Conservation (phyloP, 2,888 invertebrate species). For the Heliconius ismenius region DNA sequence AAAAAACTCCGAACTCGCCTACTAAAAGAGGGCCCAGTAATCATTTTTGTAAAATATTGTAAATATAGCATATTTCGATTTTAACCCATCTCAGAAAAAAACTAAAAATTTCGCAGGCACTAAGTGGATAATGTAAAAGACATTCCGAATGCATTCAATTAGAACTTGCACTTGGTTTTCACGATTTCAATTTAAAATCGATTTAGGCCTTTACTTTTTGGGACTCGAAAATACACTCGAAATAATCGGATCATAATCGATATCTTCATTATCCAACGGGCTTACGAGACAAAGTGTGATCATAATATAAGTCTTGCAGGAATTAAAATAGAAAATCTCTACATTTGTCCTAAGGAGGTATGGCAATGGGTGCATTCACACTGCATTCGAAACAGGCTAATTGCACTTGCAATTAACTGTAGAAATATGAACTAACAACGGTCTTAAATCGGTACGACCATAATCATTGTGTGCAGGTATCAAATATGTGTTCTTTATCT, state of each 20-base stretch:
- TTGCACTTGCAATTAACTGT: constrained; percentile 63
- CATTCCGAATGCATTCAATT: not conserved
- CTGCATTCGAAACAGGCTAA: constrained; percentile 57
- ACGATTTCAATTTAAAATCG: constrained; percentile 4
- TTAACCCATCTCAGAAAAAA: too few relatives aligned
- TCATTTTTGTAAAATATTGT: too few relatives aligned
- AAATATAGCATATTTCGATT: too few relatives aligned
- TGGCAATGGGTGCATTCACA: constrained; percentile 34
- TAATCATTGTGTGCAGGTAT: constrained; percentile 2
- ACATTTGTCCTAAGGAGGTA: constrained; percentile 27
- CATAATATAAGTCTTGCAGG: not conserved
- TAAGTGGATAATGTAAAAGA: not conserved
- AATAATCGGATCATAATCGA: not conserved
- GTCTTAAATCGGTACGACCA: constrained; percentile 20
- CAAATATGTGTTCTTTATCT: not conserved
- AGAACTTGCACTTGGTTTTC: not conserved
- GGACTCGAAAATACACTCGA: not conserved
- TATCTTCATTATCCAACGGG: not conserved
- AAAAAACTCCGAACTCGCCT: too few relatives aligned
- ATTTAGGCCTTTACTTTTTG: constrained; percentile 5
- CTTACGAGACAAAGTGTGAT: not conserved
- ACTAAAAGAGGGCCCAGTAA: too few relatives aligned
- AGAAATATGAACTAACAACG: constrained; percentile 48
- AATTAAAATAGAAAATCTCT: constrained; percentile 18
- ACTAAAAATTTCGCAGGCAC: not conserved